These are phyloP conservation scores for Zaprionus camerounensis DNA, from an alignment of 1,140 invertebrate species.

Conservation along the genomic window DNA sequence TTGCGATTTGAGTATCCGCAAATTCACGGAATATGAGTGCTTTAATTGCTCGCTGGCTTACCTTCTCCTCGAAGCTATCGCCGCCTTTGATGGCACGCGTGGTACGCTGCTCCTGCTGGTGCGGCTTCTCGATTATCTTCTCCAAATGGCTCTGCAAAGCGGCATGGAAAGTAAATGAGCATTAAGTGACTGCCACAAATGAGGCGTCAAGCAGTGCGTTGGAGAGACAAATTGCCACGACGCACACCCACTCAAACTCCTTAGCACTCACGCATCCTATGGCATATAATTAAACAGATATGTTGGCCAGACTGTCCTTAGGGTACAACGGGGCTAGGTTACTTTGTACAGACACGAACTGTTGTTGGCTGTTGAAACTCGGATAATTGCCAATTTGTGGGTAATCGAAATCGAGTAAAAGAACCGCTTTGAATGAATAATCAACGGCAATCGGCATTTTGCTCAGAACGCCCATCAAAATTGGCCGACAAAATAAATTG, in stretches of 20 bases:
- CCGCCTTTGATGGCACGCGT: slow-evolving; percentile 89
- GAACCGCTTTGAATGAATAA: slow-evolving; percentile 33
- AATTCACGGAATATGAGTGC: slow-evolving; percentile 6
- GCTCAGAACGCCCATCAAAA: slow-evolving; percentile 17
- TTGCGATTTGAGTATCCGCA: slow-evolving; percentile 12
- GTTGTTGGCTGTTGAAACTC: slow-evolving; percentile 20
- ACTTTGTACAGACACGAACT: background rate
- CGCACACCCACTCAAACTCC: background rate
- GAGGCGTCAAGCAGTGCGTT: slow-evolving; percentile 30
- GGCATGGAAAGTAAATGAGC: slow-evolving; percentile 40
- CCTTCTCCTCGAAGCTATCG: slow-evolving; percentile 88
- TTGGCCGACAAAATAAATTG: slow-evolving; percentile 10
- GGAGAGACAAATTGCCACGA: slow-evolving; percentile 53
- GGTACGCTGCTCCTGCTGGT: slow-evolving; percentile 88
- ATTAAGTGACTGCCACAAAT: slow-evolving; percentile 76
- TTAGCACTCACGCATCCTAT: background rate
- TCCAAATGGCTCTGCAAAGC: slow-evolving; percentile 91
- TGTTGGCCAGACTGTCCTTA: slow-evolving; percentile 49
- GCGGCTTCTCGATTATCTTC: slow-evolving; percentile 91
- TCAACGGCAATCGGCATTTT: slow-evolving; percentile 31
- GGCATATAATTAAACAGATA: slow-evolving; percentile 67
- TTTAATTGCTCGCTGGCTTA: slow-evolving; percentile 81
- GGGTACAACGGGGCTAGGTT: background rate
- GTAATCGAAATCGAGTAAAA: slow-evolving; percentile 31
- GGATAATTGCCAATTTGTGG: slow-evolving; percentile 38